Evolutionary conservation across 1,140 invertebrate species (phyloP).

Genomic region (Drosophila baimaii): DNA sequence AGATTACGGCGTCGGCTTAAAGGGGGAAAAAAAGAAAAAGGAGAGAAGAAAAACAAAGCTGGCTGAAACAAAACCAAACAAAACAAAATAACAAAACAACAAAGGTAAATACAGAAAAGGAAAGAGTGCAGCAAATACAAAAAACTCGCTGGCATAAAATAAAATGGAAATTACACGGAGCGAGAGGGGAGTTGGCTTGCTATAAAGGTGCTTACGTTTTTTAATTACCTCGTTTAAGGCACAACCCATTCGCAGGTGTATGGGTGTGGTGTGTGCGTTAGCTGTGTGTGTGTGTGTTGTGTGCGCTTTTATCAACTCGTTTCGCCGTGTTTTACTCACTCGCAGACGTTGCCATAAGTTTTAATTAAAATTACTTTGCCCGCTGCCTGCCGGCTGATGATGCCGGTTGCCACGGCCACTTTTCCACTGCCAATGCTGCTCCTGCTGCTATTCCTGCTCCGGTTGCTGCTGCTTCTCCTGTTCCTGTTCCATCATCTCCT

Average conservation of each 20-base stretch:
- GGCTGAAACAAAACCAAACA: slow-evolving; percentile 41
- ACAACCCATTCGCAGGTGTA: slow-evolving; percentile 42
- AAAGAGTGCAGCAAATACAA: slow-evolving; percentile 58
- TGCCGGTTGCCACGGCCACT: slow-evolving; percentile 37
- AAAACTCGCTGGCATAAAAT: slow-evolving; percentile 74
- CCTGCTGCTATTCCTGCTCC: slow-evolving; percentile 6
- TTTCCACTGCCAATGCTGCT: slow-evolving; percentile 24
- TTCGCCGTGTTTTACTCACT: slow-evolving; percentile 82
- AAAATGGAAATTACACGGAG: slow-evolving; percentile 78
- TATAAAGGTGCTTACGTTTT: slow-evolving; percentile 79
- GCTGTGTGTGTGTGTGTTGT: slow-evolving; percentile 25
- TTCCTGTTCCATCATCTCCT: slow-evolving; percentile 18
- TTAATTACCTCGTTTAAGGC: slow-evolving; percentile 81
- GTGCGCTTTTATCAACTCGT: slow-evolving; percentile 79
- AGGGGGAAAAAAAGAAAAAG: slow-evolving; percentile 26
- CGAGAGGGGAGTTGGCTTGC: slow-evolving; percentile 49
- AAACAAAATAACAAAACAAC: slow-evolving; percentile 75
- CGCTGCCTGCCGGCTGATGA: slow-evolving; percentile 63
- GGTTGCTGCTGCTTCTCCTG: slow-evolving; percentile 8
- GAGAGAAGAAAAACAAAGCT: slow-evolving; percentile 40
- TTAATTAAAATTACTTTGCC: slow-evolving; percentile 82
- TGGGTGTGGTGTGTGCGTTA: slow-evolving; percentile 24
- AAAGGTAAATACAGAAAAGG: slow-evolving; percentile 70
- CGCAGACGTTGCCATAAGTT: slow-evolving; percentile 82
- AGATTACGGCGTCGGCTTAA: slow-evolving; percentile 77